phyloP scores from a whole-genome alignment of 64 coral and sea anemone genomes.

The Trachythela sp. region DNA sequence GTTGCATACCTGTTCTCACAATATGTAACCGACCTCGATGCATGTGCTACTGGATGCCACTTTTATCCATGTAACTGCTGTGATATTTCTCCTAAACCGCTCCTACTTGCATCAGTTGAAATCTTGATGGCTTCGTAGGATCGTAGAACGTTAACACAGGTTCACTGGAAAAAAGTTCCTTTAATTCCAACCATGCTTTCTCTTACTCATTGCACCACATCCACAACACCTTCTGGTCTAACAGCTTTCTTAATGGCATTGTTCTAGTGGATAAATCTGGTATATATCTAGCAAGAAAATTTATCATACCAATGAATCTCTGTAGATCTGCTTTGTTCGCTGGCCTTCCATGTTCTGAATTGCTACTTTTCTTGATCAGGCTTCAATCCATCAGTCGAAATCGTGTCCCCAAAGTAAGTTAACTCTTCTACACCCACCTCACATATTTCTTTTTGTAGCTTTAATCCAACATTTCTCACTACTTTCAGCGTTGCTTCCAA shows the following conservation, averaged over 20 bases:
- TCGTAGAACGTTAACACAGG: neutral
- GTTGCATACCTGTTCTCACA: conserved; percentile 40
- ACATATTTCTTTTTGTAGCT: neutral
- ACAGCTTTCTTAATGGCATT: neutral
- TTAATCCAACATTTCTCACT: neutral
- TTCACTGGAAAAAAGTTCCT: neutral
- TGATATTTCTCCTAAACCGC: conserved; percentile 26
- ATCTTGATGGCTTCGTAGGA: neutral
- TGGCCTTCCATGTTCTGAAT: neutral
- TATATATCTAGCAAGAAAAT: neutral
- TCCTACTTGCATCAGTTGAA: conserved; percentile 2
- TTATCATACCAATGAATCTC: too few species aligned
- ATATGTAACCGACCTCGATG: conserved; percentile 43
- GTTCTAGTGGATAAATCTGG: neutral
- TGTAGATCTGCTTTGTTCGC: too few species aligned
- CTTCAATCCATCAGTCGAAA: neutral
- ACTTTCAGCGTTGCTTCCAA: neutral
- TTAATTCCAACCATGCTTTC: neutral
- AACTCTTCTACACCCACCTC: neutral
- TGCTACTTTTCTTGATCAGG: neutral
- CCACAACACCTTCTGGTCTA: neutral
- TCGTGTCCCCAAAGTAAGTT: neutral
- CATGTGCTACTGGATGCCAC: conserved; percentile 39
- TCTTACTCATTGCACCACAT: neutral
- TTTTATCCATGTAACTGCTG: conserved; percentile 26